These are phyloP conservation scores for Yponomeuta cagnagella DNA, from an alignment of 2,888 invertebrate species.

Conservation along the genomic window DNA sequence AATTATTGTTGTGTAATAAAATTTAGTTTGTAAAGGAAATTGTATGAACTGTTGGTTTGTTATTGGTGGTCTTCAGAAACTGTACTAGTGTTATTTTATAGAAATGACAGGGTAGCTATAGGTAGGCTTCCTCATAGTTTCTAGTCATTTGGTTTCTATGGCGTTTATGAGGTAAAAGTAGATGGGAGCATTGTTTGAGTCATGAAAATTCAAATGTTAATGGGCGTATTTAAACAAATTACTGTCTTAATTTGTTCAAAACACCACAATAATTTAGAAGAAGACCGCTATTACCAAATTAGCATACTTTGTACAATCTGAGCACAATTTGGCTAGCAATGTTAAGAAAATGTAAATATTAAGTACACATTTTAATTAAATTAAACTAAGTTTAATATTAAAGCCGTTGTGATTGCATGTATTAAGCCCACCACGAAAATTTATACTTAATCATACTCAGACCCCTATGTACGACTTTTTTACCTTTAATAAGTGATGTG, in stretches of 20 bases:
- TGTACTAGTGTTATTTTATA: neutral
- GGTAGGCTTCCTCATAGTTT: conserved; percentile 27
- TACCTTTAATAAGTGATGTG: conserved; percentile 2
- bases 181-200: conserved; percentile 3
- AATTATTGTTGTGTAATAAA: neutral
- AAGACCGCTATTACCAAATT: conserved; percentile 4
- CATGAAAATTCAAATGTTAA: neutral
- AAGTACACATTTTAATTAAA: conserved; percentile 4
- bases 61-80: neutral
- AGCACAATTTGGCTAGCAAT: neutral
- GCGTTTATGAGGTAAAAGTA: conserved; percentile 10
- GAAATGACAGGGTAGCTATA: conserved; percentile 45
- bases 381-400: conserved; percentile 5
- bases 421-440: conserved; percentile 12
- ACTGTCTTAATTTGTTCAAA: neutral
- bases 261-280: neutral
- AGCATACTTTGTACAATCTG: conserved; percentile 12
- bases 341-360: conserved; percentile 8
- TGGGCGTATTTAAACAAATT: neutral
- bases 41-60: neutral
- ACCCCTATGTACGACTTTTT: neutral
- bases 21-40: neutral
- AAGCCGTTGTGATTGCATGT: conserved; percentile 16
- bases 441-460: neutral
- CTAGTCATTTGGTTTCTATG: conserved; percentile 31